Conservation (phyloP, 2,888 invertebrate genomes). For the Cheilosia soror region DNA sequence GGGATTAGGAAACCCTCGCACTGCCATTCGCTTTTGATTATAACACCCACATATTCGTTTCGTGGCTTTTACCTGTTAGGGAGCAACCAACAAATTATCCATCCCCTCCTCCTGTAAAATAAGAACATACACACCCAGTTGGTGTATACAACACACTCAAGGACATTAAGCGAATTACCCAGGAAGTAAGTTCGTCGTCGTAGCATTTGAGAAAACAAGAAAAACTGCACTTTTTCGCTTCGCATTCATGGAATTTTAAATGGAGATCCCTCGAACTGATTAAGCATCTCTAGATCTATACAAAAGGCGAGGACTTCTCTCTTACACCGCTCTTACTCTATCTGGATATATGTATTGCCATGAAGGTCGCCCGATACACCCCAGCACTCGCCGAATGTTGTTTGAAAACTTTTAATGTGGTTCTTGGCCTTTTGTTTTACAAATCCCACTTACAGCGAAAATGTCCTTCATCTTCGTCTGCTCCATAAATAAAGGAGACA, state of each 20-base stretch:
- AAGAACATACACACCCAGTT: neutral
- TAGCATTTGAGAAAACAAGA: slow-evolving; percentile 32
- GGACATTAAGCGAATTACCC: slow-evolving; percentile 50
- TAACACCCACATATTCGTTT: slow-evolving; percentile 21
- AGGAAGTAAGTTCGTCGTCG: slow-evolving; percentile 15
- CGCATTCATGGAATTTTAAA: slow-evolving; percentile 60
- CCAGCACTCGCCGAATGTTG: slow-evolving; percentile 17
- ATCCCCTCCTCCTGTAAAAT: neutral
- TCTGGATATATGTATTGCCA: neutral
- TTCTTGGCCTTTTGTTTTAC: slow-evolving; percentile 57
- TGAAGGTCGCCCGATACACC: slow-evolving; percentile 35
- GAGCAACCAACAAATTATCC: neutral
- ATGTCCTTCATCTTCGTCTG: slow-evolving; percentile 33
- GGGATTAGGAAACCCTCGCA: slow-evolving; percentile 23
- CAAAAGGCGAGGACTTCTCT: neutral
- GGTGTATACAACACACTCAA: slow-evolving; percentile 10
- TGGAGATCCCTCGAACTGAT: slow-evolving; percentile 45
- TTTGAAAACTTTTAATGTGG: slow-evolving; percentile 60
- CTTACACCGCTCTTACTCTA: slow-evolving; percentile 1
- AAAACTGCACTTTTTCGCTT: slow-evolving; percentile 45
- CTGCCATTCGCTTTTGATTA: slow-evolving; percentile 24
- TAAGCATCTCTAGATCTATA: slow-evolving; percentile 22
- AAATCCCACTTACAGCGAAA: slow-evolving; percentile 31
- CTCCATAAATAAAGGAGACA: slow-evolving; percentile 40
- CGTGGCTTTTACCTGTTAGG: neutral